A percentile compares a stretch with the other conserved stretches of the same genome.
These are phyloP conservation scores for Drosophila mayri DNA, from an alignment of 1,140 invertebrate species.

Conservation along the genomic window DNA sequence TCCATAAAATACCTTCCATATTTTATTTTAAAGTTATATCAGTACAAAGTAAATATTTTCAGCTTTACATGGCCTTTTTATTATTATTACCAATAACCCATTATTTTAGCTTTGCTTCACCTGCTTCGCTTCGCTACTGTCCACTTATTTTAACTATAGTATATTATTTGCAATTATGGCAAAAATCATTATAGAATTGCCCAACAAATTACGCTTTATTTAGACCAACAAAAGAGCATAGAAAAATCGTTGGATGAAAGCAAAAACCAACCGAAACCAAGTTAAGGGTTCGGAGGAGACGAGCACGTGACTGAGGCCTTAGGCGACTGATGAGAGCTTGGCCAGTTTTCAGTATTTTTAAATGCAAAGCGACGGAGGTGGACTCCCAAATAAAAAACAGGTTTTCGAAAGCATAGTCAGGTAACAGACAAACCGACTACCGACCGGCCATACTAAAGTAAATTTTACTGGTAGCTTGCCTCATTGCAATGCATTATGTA, in stretches of 20 bases:
- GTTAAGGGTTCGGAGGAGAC: conserved; percentile 9
- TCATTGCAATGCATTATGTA: conserved; percentile 54
- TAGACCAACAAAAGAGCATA: conserved; percentile 5
- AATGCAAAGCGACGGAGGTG: conserved; percentile 6
- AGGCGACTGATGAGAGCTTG: conserved; percentile 20
- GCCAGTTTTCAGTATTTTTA: conserved; percentile 19
- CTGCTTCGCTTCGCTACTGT: background rate
- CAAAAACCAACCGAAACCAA: background rate
- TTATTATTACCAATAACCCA: background rate
- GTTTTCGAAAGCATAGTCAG: conserved; percentile 47
- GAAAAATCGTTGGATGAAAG: conserved; percentile 6
- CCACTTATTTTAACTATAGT: conserved; percentile 1
- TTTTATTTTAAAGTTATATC: background rate
- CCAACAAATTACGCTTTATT: conserved; percentile 1
- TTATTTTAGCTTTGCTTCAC: background rate
- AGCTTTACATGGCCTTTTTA: background rate
- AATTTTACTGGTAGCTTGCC: conserved; percentile 35
- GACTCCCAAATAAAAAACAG: conserved; percentile 33
- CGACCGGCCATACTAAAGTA: conserved; percentile 49
- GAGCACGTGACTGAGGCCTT: conserved; percentile 42
- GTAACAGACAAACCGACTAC: conserved; percentile 8
- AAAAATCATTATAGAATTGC: conserved; percentile 6
- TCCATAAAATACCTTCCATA: background rate
- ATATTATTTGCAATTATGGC: background rate
- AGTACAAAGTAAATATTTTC: too few relatives aligned